A percentile compares a stretch with the other conserved stretches of the same genome.
These are phyloP conservation scores for Lottia gigantea DNA, from an alignment of 2,888 invertebrate species.

Conservation along the genomic window DNA sequence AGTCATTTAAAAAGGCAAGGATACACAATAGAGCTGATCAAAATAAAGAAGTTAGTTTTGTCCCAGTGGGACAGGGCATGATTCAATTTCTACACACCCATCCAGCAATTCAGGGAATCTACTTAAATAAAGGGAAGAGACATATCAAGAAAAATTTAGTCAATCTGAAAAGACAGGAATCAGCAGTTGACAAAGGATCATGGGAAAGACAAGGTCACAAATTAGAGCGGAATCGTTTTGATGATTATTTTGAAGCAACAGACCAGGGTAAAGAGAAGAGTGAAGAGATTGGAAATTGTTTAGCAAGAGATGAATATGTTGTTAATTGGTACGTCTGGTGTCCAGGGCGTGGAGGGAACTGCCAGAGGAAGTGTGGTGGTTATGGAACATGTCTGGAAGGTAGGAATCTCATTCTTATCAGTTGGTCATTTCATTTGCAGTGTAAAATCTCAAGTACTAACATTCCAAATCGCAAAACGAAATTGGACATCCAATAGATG, in stretches of 20 bases:
- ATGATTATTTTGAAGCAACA: slow-evolving; percentile 57
- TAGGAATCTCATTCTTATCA: slow-evolving; percentile 26
- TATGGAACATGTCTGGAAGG: slow-evolving; percentile 52
- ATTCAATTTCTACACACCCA: slow-evolving; percentile 47
- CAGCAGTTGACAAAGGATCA: slow-evolving; percentile 48
- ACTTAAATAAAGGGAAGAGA: slow-evolving; percentile 58
- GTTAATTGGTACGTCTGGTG: slow-evolving; percentile 65
- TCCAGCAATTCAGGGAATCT: slow-evolving; percentile 49
- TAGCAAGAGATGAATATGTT: slow-evolving; percentile 54
- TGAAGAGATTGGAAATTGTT: slow-evolving; percentile 37
- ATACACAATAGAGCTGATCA: slow-evolving; percentile 19
- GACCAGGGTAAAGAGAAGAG: slow-evolving; percentile 43
- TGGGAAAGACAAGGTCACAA: slow-evolving; percentile 51
- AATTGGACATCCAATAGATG: too few species aligned
- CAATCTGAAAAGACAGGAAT: slow-evolving; percentile 38
- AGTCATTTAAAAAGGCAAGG: slow-evolving; percentile 24
- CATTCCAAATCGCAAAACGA: too few species aligned
- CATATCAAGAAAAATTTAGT: slow-evolving; percentile 53
- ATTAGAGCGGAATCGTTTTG: slow-evolving; percentile 54
- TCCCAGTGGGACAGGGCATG: slow-evolving; percentile 43
- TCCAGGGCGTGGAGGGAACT: slow-evolving; percentile 61
- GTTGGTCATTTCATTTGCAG: too few species aligned
- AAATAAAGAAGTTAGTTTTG: slow-evolving; percentile 24
- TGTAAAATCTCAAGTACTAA: too few species aligned
- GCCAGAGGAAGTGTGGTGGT: slow-evolving; percentile 57